Conservation (phyloP, 2,888 invertebrate species). For the Digitonthophagus gazella region DNA sequence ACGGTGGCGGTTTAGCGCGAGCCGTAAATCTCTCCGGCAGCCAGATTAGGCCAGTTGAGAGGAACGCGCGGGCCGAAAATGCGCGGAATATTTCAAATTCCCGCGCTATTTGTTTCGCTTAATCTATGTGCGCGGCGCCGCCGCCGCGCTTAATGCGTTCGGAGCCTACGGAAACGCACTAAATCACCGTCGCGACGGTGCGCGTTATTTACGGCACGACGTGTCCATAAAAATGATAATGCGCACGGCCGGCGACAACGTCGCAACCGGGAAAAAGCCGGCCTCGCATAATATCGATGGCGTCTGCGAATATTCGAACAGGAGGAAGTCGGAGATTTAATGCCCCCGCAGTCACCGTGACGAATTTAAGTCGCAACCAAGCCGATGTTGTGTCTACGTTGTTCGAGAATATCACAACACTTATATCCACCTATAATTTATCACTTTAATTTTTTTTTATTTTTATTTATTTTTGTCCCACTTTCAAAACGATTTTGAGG, state of each 20-base stretch:
- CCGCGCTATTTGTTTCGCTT: constrained; percentile 14
- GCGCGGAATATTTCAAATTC: constrained; percentile 15
- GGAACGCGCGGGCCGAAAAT: constrained; percentile 5
- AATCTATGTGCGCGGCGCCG: constrained; percentile 1
- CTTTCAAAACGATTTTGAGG: not conserved
- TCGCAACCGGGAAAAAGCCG: not conserved
- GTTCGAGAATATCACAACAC: too few relatives aligned
- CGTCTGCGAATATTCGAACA: not conserved
- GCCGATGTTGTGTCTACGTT: too few relatives aligned
- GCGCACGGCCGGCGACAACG: not conserved
- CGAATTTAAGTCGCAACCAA: too few relatives aligned
- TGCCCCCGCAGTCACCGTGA: too few relatives aligned
- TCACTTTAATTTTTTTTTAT: too few relatives aligned
- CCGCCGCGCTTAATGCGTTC: not conserved
- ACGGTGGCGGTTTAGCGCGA: constrained; percentile 1
- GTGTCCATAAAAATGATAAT: constrained; percentile 15
- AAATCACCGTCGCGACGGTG: constrained; percentile 7
- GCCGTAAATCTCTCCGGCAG: constrained; percentile 6
- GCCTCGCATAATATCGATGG: not conserved
- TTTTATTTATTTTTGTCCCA: too few relatives aligned
- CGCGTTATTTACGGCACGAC: constrained; percentile 10
- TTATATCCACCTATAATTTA: too few relatives aligned
- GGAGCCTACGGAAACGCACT: constrained; percentile 10
- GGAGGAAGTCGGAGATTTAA: too few relatives aligned
- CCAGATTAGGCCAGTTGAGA: constrained; percentile 12